Conservation (phyloP, 1,140 invertebrate genomes). For the Triops cancriformis region DNA sequence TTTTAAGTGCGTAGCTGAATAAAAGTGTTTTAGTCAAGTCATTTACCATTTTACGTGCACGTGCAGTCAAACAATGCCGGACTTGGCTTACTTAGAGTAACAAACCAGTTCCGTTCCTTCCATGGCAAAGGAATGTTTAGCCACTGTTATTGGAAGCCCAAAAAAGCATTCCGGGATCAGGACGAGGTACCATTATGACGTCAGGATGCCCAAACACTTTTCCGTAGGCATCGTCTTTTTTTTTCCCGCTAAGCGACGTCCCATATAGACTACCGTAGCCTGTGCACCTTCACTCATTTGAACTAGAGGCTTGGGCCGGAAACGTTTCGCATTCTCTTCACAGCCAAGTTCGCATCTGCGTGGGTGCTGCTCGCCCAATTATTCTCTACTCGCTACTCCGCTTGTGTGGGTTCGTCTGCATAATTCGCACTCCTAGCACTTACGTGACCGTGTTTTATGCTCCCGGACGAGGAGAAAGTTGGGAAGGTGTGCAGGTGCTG, state of each 20-base stretch:
- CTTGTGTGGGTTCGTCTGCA: neutral
- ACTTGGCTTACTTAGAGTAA: neutral
- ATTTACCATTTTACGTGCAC: conserved; percentile 10
- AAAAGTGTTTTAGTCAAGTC: neutral
- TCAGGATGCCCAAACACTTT: conserved; percentile 2
- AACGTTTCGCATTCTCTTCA: conserved; percentile 2
- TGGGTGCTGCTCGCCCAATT: neutral
- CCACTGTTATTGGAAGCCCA: neutral
- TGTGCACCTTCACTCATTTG: neutral
- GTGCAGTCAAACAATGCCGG: conserved; percentile 4
- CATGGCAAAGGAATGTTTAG: neutral
- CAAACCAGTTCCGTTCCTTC: neutral
- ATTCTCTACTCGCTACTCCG: neutral
- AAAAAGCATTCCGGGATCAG: conserved; percentile 4
- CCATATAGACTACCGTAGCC: neutral
- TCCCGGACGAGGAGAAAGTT: neutral
- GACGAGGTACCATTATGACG: neutral
- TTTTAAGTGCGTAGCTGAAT: neutral
- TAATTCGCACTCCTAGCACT: neutral
- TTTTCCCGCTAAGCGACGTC: neutral
- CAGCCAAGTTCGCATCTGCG: neutral
- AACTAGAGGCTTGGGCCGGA: neutral
- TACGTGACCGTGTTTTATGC: conserved; percentile 13
- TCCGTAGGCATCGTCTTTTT: neutral
- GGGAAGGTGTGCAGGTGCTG: neutral